A percentile compares a stretch with the other conserved stretches of the same genome.
Conservation (phyloP, 1,140 invertebrate genomes). For the Drosophila yakuba region DNA sequence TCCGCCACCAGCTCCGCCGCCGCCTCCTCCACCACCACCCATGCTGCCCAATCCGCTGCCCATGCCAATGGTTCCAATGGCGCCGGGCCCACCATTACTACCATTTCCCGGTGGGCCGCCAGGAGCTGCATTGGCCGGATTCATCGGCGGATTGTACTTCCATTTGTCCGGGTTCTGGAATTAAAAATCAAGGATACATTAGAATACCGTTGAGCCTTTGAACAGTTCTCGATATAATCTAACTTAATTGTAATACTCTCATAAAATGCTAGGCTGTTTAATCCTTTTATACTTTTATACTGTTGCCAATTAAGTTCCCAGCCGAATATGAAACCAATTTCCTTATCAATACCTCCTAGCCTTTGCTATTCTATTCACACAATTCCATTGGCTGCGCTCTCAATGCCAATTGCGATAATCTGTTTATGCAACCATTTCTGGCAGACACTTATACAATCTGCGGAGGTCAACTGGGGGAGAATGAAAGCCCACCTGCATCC, state of each 20-base stretch:
- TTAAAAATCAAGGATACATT: not conserved
- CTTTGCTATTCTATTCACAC: conserved; percentile 6
- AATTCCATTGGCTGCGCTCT: conserved; percentile 2
- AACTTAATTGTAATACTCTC: no score
- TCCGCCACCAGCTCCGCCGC: conserved; percentile 48
- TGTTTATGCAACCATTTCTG: conserved; percentile 50
- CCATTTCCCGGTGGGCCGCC: conserved; percentile 71
- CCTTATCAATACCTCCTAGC: not conserved
- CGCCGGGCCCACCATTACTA: conserved; percentile 70
- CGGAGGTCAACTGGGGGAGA: conserved; percentile 13
- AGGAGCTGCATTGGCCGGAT: conserved; percentile 75
- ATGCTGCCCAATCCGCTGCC: conserved; percentile 65
- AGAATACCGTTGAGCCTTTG: no score
- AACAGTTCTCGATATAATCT: no score
- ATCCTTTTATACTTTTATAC: no score
- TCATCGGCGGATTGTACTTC: conserved; percentile 86
- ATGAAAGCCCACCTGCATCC: not conserved
- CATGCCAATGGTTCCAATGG: conserved; percentile 79
- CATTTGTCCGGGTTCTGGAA: conserved; percentile 88
- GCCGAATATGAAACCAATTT: not conserved
- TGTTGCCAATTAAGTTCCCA: not conserved
- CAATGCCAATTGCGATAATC: conserved; percentile 38
- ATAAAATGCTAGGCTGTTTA: no score
- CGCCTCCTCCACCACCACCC: conserved; percentile 55
- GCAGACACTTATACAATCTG: conserved; percentile 21